Conservation (phyloP, 2,888 invertebrate genomes). For the Ophion costatus region DNA sequence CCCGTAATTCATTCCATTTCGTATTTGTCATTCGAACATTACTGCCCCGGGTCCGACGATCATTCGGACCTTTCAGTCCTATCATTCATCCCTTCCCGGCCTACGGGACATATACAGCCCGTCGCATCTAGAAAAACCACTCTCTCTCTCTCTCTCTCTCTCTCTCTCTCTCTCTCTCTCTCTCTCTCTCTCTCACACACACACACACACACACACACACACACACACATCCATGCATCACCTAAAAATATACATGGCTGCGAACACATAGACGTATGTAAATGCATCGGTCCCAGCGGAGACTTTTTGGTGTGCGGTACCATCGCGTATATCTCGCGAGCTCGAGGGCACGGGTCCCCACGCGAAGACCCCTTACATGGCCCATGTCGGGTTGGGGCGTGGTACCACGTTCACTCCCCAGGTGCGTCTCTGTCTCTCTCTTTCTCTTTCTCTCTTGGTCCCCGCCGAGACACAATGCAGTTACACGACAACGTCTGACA, state of each 20-base stretch:
- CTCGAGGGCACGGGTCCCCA: conserved; percentile 52
- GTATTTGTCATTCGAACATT: background rate
- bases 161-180: too few species aligned
- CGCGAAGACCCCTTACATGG: conserved; percentile 74
- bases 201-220: too few species aligned
- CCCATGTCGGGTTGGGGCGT: conserved; percentile 77
- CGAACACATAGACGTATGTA: background rate
- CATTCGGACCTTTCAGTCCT: background rate
- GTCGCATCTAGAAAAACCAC: background rate
- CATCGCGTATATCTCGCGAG: conserved; percentile 30
- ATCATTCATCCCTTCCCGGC: background rate
- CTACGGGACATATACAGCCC: background rate
- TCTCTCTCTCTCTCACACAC: too few species aligned
- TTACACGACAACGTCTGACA: conserved; percentile 79
- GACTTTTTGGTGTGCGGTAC: conserved; percentile 17
- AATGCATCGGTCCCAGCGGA: conserved; percentile 41
- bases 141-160: too few species aligned
- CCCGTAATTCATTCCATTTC: background rate
- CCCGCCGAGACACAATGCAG: conserved; percentile 69
- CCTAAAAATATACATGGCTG: background rate
- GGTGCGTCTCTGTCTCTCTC: conserved; percentile 75
- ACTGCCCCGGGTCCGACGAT: background rate
- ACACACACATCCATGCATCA: too few species aligned
- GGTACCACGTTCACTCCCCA: conserved; percentile 80
- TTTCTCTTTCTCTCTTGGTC: conserved; percentile 41